Base-by-base conservation (phyloP, 2,888 invertebrate genomes). In the Leptarthrus brevirostris region DNA sequence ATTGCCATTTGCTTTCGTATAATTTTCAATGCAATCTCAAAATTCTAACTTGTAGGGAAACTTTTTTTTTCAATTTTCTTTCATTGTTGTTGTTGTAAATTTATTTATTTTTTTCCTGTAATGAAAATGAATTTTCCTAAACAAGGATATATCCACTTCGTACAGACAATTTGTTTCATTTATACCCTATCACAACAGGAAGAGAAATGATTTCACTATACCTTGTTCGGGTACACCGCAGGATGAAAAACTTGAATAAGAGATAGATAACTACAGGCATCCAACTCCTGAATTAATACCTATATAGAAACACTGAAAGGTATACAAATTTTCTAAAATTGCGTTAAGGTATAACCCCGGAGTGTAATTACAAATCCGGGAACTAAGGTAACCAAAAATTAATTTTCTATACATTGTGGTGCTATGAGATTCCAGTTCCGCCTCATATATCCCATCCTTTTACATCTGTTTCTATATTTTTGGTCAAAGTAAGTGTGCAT, bases 381-480 rank as follows among this genome's bases (percentile, higher is more conserved):
- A 24, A 40, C 12, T 22, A 54, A 54, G 54, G 54, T 26, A 54
- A 26, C 54, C 54, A 54, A 26, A 54, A 54, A 54, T 54, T 54
- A 54, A 54, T 54, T 54, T 54, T 54, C 54, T 54, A 54, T 54
- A 18, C 26, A 24, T 24, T 54, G 54, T 18, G n/a, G 18, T 18
- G 6, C 16, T n/a, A 16, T 49, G 6, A 49, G 49, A 8, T 20
- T 20, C 16, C 20, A 49, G 14, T 49, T 20, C 49, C 18, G n/a
- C 49, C 4, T 16, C 14, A 14, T n/a, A 49, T 3, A 16, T 8
- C 49, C 16, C 18, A 14, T 18, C n/a, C 3, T 47, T 12, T 47
- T 12, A 12, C 47, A 3, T 47, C 47, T 14, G 3, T 12, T 16
- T 16, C 12, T 47, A 8, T 12, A 3, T 8, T 12, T 16, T 4